A percentile compares a stretch with the other conserved stretches of the same genome.
These are phyloP conservation scores for Plodia interpunctella DNA, from an alignment of 1,140 invertebrate genomes.

Conservation along the genomic window DNA sequence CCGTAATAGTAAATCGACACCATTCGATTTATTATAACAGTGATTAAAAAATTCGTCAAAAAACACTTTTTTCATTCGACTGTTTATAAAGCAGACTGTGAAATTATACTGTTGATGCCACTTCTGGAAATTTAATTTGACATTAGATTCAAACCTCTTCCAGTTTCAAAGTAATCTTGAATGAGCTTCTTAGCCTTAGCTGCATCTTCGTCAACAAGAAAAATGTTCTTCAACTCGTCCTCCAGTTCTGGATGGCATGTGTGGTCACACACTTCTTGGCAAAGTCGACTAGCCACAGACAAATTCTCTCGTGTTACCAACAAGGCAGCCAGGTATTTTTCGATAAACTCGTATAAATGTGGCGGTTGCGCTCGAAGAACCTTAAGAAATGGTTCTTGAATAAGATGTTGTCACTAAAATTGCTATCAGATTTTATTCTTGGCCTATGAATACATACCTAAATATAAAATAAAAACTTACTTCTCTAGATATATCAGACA, in stretches of 20 bases:
- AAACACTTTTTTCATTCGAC: no score
- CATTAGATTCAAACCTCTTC: slow-evolving; percentile 20
- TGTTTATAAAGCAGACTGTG: no score
- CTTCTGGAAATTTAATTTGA: no score
- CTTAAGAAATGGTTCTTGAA: slow-evolving; percentile 31
- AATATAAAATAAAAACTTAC: slow-evolving; percentile 43
- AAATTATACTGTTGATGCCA: no score
- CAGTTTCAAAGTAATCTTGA: slow-evolving; percentile 32
- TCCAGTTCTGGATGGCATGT: slow-evolving; percentile 33
- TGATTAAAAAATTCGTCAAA: no score
- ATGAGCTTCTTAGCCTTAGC: slow-evolving; percentile 30
- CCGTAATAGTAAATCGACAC: no score
- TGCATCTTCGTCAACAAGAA: slow-evolving; percentile 32
- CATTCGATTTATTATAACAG: no score
- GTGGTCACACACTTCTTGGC: slow-evolving; percentile 29
- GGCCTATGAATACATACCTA: no score
- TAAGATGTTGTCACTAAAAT: no score
- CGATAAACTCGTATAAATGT: slow-evolving; percentile 79
- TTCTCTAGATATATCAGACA: slow-evolving; percentile 83
- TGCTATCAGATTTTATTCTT: no score
- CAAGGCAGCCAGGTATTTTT: slow-evolving; percentile 80
- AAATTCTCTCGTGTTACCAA: slow-evolving; percentile 79
- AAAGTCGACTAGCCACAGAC: slow-evolving; percentile 37
- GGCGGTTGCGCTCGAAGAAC: slow-evolving; percentile 78
- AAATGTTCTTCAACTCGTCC: slow-evolving; percentile 32